Evolutionary conservation across 1,140 invertebrate species (phyloP), one percentile per base, ranked within the genome.

Genomic region (Bombus turneri): DNA sequence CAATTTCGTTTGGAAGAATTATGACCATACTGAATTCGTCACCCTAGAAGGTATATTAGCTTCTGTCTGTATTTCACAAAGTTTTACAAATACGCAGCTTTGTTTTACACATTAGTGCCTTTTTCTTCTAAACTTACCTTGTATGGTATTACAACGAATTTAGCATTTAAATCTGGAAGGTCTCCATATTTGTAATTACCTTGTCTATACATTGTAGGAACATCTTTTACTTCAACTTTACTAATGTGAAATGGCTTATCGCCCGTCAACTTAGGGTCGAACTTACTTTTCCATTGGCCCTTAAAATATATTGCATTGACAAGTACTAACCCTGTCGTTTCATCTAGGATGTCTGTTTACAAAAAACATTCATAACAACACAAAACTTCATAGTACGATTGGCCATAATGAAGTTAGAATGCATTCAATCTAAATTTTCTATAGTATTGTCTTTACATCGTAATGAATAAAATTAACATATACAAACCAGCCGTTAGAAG

Each of bases 301-400:
- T 98, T 98, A 94, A 99, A 99, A 92, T 98, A 98, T 22, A 98
- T 96, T 1, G 98, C 98, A 93, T 98, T 99, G 0, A 98, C 95
- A 1, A 98, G 95, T 28, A 98, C 96, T 71, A 98, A 88, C 41
- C 94, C 95, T 86, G 96, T 97, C 41, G 92, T 83, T 12, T 66
- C 41, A 85, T 93, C 86, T 0, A 97, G 89, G 84, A 92, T 93
- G 85, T 94, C 96, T 90, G 93, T 53, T 53, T 53, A 53, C 0
- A 53, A 53, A 53, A 53, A 53, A 18, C 1, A 53, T 53, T 18
- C 0, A 18, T n/a, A 9, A 39, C 6, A 71, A 66, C 28, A 47
- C 28, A 3, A 25, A 68, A 43, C 59, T 34, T 3, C 5, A 59
- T 73, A 18, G 18, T 31, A 0, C 22, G 41, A 8, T 68, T 68